Conservation (phyloP, 2,113 vertebrate genomes). For the Platysteira castanea region DNA sequence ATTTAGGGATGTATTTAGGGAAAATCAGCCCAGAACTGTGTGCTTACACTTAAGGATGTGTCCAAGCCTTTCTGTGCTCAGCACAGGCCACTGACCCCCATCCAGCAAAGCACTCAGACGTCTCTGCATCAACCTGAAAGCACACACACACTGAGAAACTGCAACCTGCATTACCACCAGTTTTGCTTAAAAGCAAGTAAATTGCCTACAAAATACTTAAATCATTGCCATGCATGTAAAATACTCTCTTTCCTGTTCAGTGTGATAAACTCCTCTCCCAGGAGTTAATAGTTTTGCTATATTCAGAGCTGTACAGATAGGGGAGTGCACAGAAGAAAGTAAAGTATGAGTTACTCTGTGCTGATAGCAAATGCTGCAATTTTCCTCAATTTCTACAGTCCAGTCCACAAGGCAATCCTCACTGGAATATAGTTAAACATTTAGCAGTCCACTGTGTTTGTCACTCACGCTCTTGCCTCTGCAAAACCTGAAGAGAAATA, state of each 20-base stretch:
- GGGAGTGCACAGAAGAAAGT: not conserved
- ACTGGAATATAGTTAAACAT: not conserved
- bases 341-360: not conserved
- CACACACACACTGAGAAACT: not conserved
- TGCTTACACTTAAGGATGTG: not conserved
- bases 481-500: not conserved
- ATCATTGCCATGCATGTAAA: not conserved
- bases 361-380: not conserved
- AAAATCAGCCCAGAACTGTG: not conserved
- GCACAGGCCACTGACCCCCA: not conserved
- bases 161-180: not conserved
- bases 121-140: not conserved
- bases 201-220: not conserved
- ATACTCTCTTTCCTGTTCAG: not conserved
- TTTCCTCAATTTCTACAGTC: not conserved
- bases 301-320: not conserved
- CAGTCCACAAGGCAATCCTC: not conserved
- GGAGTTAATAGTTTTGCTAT: not conserved
- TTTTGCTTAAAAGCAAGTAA: slow-evolving; percentile 4
- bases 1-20: not conserved
- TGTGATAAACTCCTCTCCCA: not conserved
- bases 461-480: not conserved
- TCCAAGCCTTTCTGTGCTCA: not conserved
- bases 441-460: not conserved
- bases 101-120: not conserved